Base-by-base conservation (phyloP, 1,140 invertebrate genomes). In the Macrobrachium rosenbergii region DNA sequence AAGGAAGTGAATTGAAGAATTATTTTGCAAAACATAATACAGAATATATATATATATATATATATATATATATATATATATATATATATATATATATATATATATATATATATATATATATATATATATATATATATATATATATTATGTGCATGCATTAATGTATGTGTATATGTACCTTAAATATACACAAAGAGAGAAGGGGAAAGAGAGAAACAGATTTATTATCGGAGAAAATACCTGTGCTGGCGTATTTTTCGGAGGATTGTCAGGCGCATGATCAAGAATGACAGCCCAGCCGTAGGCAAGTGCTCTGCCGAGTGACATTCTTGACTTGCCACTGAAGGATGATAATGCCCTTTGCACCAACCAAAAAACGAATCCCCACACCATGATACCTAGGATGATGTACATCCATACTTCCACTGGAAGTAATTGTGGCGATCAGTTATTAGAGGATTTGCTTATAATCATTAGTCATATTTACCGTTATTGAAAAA, bases 241-340 rank as follows among this genome's bases (percentile, higher is more conserved):
- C 62, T 45, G 83, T 19, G 23, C 52, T 60, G 75, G 21, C 10
- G 58, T 21, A 45, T 69, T 67, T 16, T 17, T 7, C 3, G 76
- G 62, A 19, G 19, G 10, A 3, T 21, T 8, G 12, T 64, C 21
- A 12, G 75, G 63, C 6, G 45, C 21, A 63, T 85, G 59, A 8
- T 79, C 83, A 23, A 85, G 62, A 14, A 85, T 37, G 23, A 79
- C 28, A 21, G 58, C 76, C 62, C 60, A 69, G 5, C 62, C 64
- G 21, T 63, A 67, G 75, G 67, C 67, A 12, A 79, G 12, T 12
- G 83, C 62, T 14, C 43, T 69, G 17, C 21, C 17, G 0, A 85
- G 14, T 17, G 19, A 17, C 59, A 79, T 11, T 17, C 14, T 14
- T 16, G 72, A 52, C 17, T 59, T 28, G 11, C 37, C 73, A 12